Base-by-base conservation (phyloP, 2,113 vertebrate species). In the Ictidomys tridecemlineatus region DNA sequence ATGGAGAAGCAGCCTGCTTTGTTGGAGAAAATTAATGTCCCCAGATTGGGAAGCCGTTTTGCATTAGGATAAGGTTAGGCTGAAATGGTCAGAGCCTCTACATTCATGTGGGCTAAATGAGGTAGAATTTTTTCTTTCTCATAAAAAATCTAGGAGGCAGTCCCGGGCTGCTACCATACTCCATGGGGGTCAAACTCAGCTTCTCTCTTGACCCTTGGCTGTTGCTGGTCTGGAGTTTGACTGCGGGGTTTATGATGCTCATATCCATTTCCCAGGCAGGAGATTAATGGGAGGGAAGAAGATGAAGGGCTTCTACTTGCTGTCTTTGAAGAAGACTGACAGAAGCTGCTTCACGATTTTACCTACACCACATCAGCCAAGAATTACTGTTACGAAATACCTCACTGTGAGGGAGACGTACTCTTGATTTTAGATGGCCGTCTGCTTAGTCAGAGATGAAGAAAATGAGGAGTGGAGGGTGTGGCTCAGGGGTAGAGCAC, bases 171-270 rank as follows among this genome's bases (percentile, higher is more conserved):
- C 85, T 39, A 14, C 11, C 34, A 22, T 18, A 42, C 30, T 77
- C 37, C 34, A 0, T 8, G 12, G 74, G 74, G 39, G 56, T 42
- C 11, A 63, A 56, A 73, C 37, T 12, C 39, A 91, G 48, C 13
- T n/a, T 84, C 34, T 88, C 5, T 78, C 53, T 76, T 34, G 48
- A 42, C 45, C 16, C 51, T 53, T 74, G 34, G 37, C 74, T 85
- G 0, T 88, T 82, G 51, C 39, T 83, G 61, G 48, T 51, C 78
- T 89, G 78, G 69, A 82, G 45, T 96, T 85, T 89, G 79, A 93
- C 53, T 61, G 76, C 18, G 28, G 77, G 69, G 12, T 77, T 34
- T 61, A n/a, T 30, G 9, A 76, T 87, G 34, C 22, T n/a, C 79
- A 24, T 79, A 17, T 65, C 39, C 37, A 34, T 24, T 9, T 78